Percentiles rank a stretch among this genome's conserved stretches.
Evolutionary conservation across 2,888 invertebrate genomes (phyloP).

Genomic region (Thereva nobilitata): DNA sequence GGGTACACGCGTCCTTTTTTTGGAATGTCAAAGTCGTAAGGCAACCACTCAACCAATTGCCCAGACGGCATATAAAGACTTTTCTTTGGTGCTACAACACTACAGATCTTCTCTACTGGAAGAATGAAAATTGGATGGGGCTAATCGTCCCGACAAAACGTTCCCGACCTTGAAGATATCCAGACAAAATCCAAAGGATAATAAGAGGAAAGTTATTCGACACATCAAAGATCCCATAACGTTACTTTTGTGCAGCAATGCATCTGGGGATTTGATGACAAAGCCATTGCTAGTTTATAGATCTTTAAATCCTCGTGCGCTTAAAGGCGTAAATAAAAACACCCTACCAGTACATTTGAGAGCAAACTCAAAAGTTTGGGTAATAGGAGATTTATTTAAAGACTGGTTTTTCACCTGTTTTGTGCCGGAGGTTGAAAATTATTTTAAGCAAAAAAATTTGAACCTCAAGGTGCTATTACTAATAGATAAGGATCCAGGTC

Average conservation of each 20-base stretch:
- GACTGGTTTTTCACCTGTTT: constrained; percentile 30
- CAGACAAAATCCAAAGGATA: no score
- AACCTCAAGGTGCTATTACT: constrained; percentile 18
- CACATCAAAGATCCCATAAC: constrained; percentile 10
- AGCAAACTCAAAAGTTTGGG: constrained; percentile 21
- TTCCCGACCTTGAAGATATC: no score
- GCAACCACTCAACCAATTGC: no score
- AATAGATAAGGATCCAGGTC: constrained; percentile 27
- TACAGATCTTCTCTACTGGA: no score
- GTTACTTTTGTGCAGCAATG: constrained; percentile 7
- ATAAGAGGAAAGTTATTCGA: no score
- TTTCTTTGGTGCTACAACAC: no score
- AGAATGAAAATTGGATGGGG: no score
- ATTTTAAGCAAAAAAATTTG: constrained; percentile 22
- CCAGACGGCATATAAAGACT: no score
- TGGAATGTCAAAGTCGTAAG: no score
- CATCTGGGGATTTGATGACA: constrained; percentile 14
- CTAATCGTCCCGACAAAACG: no score
- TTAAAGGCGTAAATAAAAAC: constrained; percentile 5
- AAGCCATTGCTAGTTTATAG: constrained; percentile 2
- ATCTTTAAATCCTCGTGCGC: constrained; percentile 6
- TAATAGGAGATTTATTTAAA: constrained; percentile 15
- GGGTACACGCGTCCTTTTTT: no score
- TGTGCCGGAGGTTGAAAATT: constrained; percentile 22
- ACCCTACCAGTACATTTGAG: constrained; percentile 17